Base-by-base conservation (phyloP, 2,888 invertebrate species). In the Entomobrya proxima region DNA sequence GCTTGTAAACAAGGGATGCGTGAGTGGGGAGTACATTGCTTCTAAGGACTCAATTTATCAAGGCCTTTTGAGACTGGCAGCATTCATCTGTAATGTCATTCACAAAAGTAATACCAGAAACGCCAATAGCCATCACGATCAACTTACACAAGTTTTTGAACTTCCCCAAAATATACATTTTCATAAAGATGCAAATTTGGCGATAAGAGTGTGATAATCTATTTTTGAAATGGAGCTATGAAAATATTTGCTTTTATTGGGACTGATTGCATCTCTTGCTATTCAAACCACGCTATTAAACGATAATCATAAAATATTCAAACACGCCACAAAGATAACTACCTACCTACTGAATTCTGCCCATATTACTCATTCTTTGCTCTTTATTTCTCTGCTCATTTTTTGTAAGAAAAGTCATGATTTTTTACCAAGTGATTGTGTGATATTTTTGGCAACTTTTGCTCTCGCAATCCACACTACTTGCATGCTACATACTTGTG, bases 361-460 rank as follows among this genome's bases (percentile, higher is more conserved):
- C n/a, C n/a, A n/a, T n/a, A n/a, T n/a, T n/a, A n/a, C n/a, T n/a
- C n/a, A n/a, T n/a, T n/a, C 7, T 18, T 32, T 32, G n/a, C n/a
- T 18, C 55, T 24, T 18, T 50, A 32, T 32, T 32, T 58, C 5
- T 13, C 32, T 58, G 11, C 13, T 52, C 21, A 2, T 21, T 15
- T 18, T 50, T n/a, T 18, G 50, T 21, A 27, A 55, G 55, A 50
- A 55, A 27, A 11, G 13, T 55, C 5, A 55, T 55, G 6, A 27
- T 55, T 55, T 13, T 47, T 47, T 47, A 7, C 3, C 11, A 47
- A 47, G 13, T 9, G 3, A 47, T 15, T 30, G 35, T 35, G 64
- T 64, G 64, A 64, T 64, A 64, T 64, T 64, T 61, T 64, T 64
- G 64, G 64, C 64, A 64, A 37, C 35, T 27, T 37, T 7, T 35